Evolutionary conservation across 2,797 vertebrate species (phyloP).

Genomic region (Schizopygopsis pylzovi): DNA sequence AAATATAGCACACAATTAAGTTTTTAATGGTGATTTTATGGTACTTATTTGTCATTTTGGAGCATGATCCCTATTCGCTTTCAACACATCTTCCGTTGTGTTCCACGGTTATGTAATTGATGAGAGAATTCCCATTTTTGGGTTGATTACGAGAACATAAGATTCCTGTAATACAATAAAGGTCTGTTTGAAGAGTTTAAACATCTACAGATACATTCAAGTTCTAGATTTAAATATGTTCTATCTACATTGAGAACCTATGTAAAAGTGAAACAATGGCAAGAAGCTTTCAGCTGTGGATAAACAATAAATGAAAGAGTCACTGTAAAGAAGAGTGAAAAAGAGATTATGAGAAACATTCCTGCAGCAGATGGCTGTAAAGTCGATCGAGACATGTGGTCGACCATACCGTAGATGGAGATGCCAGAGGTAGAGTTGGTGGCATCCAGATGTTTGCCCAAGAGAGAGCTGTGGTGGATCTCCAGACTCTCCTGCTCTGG

Average conservation of each 20-base stretch:
- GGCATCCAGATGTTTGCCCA: conserved; percentile 92
- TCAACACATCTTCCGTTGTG: not conserved
- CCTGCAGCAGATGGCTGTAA: conserved; percentile 6
- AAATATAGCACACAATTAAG: not conserved
- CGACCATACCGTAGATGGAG: conserved; percentile 89
- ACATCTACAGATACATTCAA: not conserved
- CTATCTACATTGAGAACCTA: no score
- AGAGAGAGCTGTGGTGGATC: conserved; percentile 82
- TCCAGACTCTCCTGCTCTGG: conserved; percentile 89
- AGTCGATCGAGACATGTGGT: not conserved
- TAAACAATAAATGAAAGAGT: not conserved
- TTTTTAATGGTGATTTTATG: not conserved
- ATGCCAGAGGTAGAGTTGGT: conserved; percentile 96
- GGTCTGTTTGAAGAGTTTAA: not conserved
- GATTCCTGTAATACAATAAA: not conserved
- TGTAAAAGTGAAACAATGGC: not conserved
- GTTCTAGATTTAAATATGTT: not conserved
- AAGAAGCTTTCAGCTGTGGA: not conserved
- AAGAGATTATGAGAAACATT: conserved; percentile 1
- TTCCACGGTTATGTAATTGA: not conserved
- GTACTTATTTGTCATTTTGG: not conserved
- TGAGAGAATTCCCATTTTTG: not conserved
- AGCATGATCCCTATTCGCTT: not conserved
- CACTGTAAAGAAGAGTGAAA: not conserved
- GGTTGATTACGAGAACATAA: not conserved